Evolutionary conservation across 1,140 invertebrate genomes (phyloP), one percentile per base, ranked within the genome.

Genomic region (Calephelis nemesis): DNA sequence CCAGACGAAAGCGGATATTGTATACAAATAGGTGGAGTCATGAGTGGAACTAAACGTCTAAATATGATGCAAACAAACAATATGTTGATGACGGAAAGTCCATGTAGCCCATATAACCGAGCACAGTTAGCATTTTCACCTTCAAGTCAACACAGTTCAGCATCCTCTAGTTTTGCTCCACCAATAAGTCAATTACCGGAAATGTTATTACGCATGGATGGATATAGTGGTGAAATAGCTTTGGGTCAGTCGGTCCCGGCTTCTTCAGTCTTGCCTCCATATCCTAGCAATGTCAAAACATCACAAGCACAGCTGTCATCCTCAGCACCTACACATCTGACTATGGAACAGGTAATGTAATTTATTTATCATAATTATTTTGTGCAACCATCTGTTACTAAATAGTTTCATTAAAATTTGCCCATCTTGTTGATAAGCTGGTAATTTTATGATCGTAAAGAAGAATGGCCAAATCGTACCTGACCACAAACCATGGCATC

Each of bases 321-420:
- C 62, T 97, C 96, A 40, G 96, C 96, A 12, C 96, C 96, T n/a
- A 96, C 96, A 45, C 95, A 96, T 75, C 93, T 96, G 69, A 95
- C 94, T n/a, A 90, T 97, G 71, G 95, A 97, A 79, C 94, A 81
- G 84, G 92, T 84, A 65, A 66, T 45, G 40, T 42, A 45, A 39
- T 45, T 5, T 63, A n/a, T n/a, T 47, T 47, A 30, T 30, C 30
- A 30, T 30, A 30, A 30, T 30, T 12, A n/a, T 63, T 15, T 63
- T 47, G 15, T 47, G 12, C 11, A 63, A 63, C 42, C 30, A 4
- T 30, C 30, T 30, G 30, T 30, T 30, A 30, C 4, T 30, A 30
- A 30, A 30, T 30, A 30, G 30, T 30, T 30, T 2, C 30, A 30
- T 30, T 30, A 30, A 30, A 30, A 30, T 30, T 30, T 30, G 30